These are phyloP conservation scores for Lacanobia oleracea DNA, from an alignment of 2,888 invertebrate species.

Conservation along the genomic window DNA sequence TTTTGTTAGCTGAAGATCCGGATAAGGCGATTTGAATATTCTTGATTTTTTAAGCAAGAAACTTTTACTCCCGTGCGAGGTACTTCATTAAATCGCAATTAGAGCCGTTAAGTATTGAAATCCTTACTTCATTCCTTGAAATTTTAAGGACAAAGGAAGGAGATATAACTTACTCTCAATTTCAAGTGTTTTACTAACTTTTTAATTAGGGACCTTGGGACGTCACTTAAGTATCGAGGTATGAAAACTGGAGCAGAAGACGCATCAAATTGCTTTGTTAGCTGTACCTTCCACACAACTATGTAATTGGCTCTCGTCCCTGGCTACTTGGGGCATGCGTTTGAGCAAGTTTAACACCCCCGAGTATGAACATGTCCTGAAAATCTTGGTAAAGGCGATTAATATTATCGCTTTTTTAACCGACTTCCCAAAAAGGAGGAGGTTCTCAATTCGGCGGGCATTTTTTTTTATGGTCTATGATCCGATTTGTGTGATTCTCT, in stretches of 20 bases:
- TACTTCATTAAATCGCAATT: constrained; percentile 15
- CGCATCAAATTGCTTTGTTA: constrained; percentile 21
- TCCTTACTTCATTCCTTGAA: background rate
- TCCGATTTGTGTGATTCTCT: no score
- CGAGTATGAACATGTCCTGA: constrained; percentile 8
- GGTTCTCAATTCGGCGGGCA: no score
- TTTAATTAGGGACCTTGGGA: constrained; percentile 7
- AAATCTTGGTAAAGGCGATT: background rate
- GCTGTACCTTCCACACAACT: constrained; percentile 15
- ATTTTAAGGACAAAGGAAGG: constrained; percentile 1
- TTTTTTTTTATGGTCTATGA: no score
- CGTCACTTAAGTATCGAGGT: background rate
- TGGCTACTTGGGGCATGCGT: constrained; percentile 19
- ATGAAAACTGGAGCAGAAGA: constrained; percentile 20
- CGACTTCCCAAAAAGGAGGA: no score
- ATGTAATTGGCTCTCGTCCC: constrained; percentile 27
- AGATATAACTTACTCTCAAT: background rate
- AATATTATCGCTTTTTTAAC: background rate
- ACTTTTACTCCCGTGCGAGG: background rate
- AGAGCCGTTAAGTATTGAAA: background rate
- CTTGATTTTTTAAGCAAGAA: constrained; percentile 31
- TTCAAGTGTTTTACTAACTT: constrained; percentile 6
- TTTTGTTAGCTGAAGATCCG: constrained; percentile 48
- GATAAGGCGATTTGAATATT: constrained; percentile 43
- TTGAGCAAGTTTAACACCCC: constrained; percentile 33